Conservation (phyloP, 2,888 invertebrate genomes). For the Yponomeuta plumbellus region DNA sequence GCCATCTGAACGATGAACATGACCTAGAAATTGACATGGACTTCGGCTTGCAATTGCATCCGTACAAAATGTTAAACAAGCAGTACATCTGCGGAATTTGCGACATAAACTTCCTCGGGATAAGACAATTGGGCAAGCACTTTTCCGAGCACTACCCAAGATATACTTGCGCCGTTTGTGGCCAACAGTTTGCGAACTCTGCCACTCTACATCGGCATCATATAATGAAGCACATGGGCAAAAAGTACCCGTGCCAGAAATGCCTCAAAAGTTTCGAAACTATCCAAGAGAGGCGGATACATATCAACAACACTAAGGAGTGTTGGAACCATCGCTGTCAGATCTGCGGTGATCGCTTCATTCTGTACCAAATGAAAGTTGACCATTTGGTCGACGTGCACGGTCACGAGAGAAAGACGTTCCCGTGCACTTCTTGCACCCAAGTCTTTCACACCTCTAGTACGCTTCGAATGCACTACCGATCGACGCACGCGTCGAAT, state of each 20-base stretch:
- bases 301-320: constrained; percentile 34
- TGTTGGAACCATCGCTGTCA: constrained; percentile 48
- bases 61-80: constrained; percentile 38
- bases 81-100: constrained; percentile 47
- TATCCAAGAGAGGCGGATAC: constrained; percentile 40
- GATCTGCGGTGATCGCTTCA: constrained; percentile 45
- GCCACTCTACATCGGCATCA: constrained; percentile 53
- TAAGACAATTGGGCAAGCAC: constrained; percentile 58
- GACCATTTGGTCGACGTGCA: constrained; percentile 15
- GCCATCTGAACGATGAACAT: constrained; percentile 24
- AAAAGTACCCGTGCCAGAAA: constrained; percentile 32
- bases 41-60: constrained; percentile 23
- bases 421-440: constrained; percentile 15
- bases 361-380: constrained; percentile 20
- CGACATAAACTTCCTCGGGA: constrained; percentile 40
- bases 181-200: constrained; percentile 55
- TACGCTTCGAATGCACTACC: constrained; percentile 1
- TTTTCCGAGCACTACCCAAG: constrained; percentile 56
- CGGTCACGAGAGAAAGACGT: constrained; percentile 14
- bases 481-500: not conserved
- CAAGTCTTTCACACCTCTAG: constrained; percentile 6
- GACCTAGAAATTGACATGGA: constrained; percentile 18
- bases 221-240: constrained; percentile 37
- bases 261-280: constrained; percentile 42
- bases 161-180: constrained; percentile 61